Conservation (phyloP, 1,140 invertebrate genomes). For the Cydia amplana region DNA sequence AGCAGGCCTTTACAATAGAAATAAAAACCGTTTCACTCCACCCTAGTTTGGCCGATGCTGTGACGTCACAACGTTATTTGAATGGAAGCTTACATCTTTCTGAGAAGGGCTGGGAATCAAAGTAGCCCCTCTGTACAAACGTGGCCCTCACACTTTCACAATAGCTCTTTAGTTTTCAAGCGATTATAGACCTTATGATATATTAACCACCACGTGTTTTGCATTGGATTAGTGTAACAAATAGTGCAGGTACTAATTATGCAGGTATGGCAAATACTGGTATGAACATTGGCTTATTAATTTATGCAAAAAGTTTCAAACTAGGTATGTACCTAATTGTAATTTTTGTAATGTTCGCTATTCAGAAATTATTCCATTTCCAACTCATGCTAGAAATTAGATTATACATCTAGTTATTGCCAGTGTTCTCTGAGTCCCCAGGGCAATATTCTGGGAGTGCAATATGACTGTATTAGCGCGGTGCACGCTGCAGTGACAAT, state of each 20-base stretch:
- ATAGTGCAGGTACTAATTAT: conserved; percentile 11
- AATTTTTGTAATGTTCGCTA: background rate
- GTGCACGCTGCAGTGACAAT: conserved; percentile 39
- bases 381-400: conserved; percentile 5
- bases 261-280: conserved; percentile 10
- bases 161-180: background rate
- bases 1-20: conserved; percentile 6
- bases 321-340: background rate
- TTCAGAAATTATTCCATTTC: background rate
- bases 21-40: conserved; percentile 26
- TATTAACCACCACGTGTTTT: background rate
- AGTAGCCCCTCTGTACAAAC: conserved; percentile 23
- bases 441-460: conserved; percentile 26
- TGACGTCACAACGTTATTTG: conserved; percentile 18
- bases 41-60: background rate
- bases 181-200: background rate
- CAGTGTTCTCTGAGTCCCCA: background rate
- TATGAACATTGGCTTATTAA: background rate
- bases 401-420: background rate
- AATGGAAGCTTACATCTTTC: conserved; percentile 24
- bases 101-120: conserved; percentile 24
- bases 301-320: conserved; percentile 11
- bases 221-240: conserved; percentile 6
- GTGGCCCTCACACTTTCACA: conserved; percentile 23
- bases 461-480: conserved; percentile 45